Base-by-base conservation (phyloP, 2,888 invertebrate species). In the Mimachlamys varia region DNA sequence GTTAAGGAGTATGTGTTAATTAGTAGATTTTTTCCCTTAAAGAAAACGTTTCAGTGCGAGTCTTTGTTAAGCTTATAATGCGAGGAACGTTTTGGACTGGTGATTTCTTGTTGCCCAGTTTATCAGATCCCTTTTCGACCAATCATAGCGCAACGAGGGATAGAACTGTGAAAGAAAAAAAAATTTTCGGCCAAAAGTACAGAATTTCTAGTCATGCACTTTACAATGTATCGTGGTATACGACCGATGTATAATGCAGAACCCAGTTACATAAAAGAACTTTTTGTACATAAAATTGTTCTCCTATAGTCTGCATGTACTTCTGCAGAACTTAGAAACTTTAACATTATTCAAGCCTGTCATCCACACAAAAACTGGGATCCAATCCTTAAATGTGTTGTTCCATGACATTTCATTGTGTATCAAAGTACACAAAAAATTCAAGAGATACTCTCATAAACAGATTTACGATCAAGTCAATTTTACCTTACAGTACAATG, bases 111-210 rank as follows among this genome's bases (percentile, higher is more conserved):
- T 4, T 33, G 76, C 33, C 33, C 33, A 15, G 5, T 76, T 76
- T 76, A 76, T 76, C 27, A 76, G 76, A 76, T 76, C 76, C 33
- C 4, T 76, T 33, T 76, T 17, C 76, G 17, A 76, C 76, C 76
- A 76, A 76, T 76, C 76, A 27, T 76, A 33, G 10, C 76, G 33
- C 62, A 76, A 76, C 33, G 27, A 33, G 76, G 33, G 33, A 76
- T 76, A 44, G 13, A 76, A 33, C 76, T 76, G 76, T 0, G 33
- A 27, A 5, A 76, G 76, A 76, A 76, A 76, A 76, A 62, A 62
- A 76, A 76, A 76, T n/a, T n/a, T n/a, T 3, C n/a, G n/a, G 33
- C 76, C 76, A 76, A 76, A 76, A 76, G 76, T 76, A 33, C 76
- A 76, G 3, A 76, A 15, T 53, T 53, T 53, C 17, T 2, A 33